Conservation (phyloP, 2,888 invertebrate genomes). For the Drosophila recens region DNA sequence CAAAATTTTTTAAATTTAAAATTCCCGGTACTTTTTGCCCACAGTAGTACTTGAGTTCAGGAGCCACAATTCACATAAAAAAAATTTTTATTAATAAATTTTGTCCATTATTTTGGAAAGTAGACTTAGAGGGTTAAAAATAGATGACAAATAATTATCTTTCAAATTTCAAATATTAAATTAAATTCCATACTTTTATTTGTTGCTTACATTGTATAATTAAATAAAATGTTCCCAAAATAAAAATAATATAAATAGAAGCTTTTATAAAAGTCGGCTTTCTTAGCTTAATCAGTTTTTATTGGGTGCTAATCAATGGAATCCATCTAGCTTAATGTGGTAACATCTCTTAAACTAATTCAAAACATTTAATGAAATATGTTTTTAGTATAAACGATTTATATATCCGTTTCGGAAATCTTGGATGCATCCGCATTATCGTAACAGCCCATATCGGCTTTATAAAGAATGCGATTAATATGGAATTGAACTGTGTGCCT, state of each 20-base stretch:
- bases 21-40: too few species aligned
- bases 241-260: neutral
- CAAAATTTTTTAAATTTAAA: too few species aligned
- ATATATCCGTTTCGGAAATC: conserved; percentile 27
- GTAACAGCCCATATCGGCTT: conserved; percentile 63
- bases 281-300: neutral
- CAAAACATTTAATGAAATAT: neutral
- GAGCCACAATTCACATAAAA: too few species aligned
- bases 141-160: neutral
- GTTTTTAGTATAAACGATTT: neutral
- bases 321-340: neutral
- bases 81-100: too few species aligned
- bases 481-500: conserved; percentile 60
- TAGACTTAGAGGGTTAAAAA: neutral
- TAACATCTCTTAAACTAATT: neutral
- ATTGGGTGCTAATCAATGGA: neutral
- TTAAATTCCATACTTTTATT: neutral
- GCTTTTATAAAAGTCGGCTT: neutral
- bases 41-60: too few species aligned
- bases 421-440: conserved; percentile 44
- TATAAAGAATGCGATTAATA: conserved; percentile 59
- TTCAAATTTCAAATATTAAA: neutral
- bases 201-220: neutral
- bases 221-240: neutral
- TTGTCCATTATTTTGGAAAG: too few species aligned